Percentiles rank a stretch among this genome's conserved stretches.
phyloP scores from a whole-genome alignment of 2,888 invertebrate genomes.

The Pocota personata region DNA sequence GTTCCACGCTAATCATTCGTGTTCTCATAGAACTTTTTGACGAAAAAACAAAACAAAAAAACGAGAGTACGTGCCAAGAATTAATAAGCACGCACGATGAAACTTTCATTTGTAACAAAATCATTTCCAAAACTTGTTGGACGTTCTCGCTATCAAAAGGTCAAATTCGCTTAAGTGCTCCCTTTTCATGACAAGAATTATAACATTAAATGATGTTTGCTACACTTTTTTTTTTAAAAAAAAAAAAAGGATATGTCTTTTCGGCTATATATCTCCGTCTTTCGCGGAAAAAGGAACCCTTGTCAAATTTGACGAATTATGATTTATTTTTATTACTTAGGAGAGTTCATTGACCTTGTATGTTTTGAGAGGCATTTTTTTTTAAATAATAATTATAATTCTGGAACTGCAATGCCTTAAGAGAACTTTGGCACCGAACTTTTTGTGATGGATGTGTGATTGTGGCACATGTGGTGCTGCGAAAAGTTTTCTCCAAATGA shows the following conservation, averaged over 20 bases:
- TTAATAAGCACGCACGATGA: not conserved
- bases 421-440: too few species aligned
- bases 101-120: not conserved
- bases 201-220: not conserved
- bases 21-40: not conserved
- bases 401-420: too few species aligned
- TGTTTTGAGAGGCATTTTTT: not conserved
- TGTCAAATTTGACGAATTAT: not conserved
- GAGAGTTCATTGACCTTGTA: not conserved
- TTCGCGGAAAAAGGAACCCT: not conserved
- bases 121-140: not conserved
- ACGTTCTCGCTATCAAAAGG: not conserved
- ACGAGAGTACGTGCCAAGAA: not conserved
- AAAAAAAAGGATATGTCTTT: not conserved
- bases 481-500: not conserved
- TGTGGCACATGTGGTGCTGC: too few species aligned
- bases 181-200: not conserved
- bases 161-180: not conserved
- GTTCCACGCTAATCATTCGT: not conserved
- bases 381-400: too few species aligned
- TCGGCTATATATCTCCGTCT: not conserved
- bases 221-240: not conserved
- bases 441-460: too few species aligned
- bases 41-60: not conserved
- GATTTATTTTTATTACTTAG: not conserved